A percentile compares a stretch with the other conserved stretches of the same genome.
Evolutionary conservation across 92 coral and sea anemone genomes (phyloP).

Genomic region (Pocillopora meandrina): DNA sequence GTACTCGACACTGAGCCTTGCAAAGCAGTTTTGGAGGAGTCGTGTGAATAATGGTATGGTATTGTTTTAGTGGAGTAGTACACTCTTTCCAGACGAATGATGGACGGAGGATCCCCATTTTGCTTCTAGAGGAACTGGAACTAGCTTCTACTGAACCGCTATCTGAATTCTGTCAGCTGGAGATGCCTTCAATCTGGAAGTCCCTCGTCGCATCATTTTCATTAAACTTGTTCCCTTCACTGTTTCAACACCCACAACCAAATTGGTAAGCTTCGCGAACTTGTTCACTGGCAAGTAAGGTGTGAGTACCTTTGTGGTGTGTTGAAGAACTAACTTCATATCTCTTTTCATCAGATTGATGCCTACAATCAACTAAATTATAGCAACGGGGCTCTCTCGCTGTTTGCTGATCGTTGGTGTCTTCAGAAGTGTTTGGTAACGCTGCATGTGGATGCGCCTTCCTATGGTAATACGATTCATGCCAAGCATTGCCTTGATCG

Average conservation of each 20-base stretch:
- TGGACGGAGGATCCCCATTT: conserved; percentile 1
- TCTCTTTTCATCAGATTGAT: not conserved
- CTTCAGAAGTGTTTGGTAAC: not conserved
- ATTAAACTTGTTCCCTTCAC: not conserved
- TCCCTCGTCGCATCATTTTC: not conserved
- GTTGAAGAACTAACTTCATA: not conserved
- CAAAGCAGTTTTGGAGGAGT: not conserved
- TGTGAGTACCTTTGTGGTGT: not conserved
- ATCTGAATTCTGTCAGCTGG: not conserved
- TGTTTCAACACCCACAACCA: conserved; percentile 8
- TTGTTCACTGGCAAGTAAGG: not conserved
- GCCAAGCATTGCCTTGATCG: too few species aligned
- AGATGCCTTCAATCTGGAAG: not conserved
- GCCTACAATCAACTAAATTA: conserved; percentile 3
- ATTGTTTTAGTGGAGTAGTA: not conserved
- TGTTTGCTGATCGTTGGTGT: not conserved
- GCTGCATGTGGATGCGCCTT: not conserved
- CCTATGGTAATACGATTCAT: not conserved
- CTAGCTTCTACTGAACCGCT: not conserved
- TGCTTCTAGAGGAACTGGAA: not conserved
- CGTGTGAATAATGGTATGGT: not conserved
- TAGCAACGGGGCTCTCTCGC: not conserved
- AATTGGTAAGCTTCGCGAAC: not conserved
- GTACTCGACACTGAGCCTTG: not conserved
- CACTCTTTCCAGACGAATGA: conserved; percentile 23